A percentile compares a stretch with the other conserved stretches of the same genome.
Evolutionary conservation across 2,888 invertebrate species (phyloP).

Genomic region (Opisthograptis luteolata): DNA sequence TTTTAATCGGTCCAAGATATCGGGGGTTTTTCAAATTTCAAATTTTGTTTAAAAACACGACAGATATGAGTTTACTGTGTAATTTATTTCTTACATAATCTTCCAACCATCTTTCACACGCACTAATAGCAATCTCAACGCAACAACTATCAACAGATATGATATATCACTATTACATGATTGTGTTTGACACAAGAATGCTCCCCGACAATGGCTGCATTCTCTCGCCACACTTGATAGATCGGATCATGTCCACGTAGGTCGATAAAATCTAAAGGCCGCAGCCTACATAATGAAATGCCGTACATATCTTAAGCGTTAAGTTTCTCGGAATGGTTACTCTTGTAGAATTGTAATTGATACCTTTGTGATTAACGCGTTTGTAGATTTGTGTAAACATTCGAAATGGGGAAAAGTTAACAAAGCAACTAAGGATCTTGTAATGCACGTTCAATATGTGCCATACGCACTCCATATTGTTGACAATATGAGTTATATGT

Average conservation of each 20-base stretch:
- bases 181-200: slow-evolving; percentile 7
- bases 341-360: slow-evolving; percentile 22
- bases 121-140: neutral
- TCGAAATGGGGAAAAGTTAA: too few species aligned
- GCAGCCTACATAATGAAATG: slow-evolving; percentile 25
- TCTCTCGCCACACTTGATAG: neutral
- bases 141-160: neutral
- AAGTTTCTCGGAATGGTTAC: slow-evolving; percentile 12
- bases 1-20: too few species aligned
- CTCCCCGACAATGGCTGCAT: slow-evolving; percentile 1
- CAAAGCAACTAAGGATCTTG: too few species aligned
- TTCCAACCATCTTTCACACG: neutral
- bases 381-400: too few species aligned
- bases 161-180: slow-evolving; percentile 5
- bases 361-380: slow-evolving; percentile 10
- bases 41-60: too few species aligned
- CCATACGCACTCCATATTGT: too few species aligned
- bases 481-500: too few species aligned
- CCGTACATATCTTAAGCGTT: slow-evolving; percentile 17
- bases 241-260: slow-evolving; percentile 11
- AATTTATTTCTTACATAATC: too few species aligned
- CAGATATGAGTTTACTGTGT: too few species aligned
- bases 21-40: too few species aligned
- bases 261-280: slow-evolving; percentile 25
- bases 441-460: too few species aligned